Evolutionary conservation across 2,888 invertebrate genomes (phyloP).

Genomic region (Dryobotodes eremita): DNA sequence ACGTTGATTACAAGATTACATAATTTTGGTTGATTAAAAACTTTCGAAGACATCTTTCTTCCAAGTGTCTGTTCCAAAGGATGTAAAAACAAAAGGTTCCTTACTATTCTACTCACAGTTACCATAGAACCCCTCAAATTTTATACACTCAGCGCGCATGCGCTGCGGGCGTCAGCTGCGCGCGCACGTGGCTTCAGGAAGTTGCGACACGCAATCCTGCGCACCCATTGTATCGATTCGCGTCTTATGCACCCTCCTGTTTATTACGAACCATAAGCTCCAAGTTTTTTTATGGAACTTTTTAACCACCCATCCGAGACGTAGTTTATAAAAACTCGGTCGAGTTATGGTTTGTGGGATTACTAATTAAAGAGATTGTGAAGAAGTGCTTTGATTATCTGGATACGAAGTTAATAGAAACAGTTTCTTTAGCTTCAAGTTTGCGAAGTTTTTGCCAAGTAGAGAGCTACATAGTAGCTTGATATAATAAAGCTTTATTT

Average conservation of each 20-base stretch:
- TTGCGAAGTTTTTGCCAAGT: neutral
- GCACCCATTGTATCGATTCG: conserved; percentile 74
- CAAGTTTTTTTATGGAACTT: conserved; percentile 14
- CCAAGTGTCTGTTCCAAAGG: conserved; percentile 36
- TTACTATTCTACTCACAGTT: conserved; percentile 57
- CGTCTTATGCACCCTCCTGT: conserved; percentile 63
- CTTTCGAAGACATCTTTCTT: conserved; percentile 15
- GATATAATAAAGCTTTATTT: conserved; percentile 1
- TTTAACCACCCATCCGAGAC: conserved; percentile 11
- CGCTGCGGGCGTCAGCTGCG: conserved; percentile 86
- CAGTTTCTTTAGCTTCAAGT: neutral
- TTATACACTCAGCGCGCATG: conserved; percentile 60
- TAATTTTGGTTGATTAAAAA: neutral
- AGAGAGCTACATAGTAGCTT: neutral
- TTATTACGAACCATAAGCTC: conserved; percentile 41
- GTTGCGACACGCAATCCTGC: conserved; percentile 73
- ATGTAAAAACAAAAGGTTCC: conserved; percentile 59
- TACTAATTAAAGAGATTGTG: neutral
- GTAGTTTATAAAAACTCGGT: conserved; percentile 9
- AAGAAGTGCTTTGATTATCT: neutral
- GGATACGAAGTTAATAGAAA: neutral
- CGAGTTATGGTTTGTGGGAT: conserved; percentile 1
- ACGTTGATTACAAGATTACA: no score
- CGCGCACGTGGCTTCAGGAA: conserved; percentile 78
- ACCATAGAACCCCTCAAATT: conserved; percentile 49